phyloP scores from a whole-genome alignment of 2,888 invertebrate genomes.

The Helicoverpa assulta region DNA sequence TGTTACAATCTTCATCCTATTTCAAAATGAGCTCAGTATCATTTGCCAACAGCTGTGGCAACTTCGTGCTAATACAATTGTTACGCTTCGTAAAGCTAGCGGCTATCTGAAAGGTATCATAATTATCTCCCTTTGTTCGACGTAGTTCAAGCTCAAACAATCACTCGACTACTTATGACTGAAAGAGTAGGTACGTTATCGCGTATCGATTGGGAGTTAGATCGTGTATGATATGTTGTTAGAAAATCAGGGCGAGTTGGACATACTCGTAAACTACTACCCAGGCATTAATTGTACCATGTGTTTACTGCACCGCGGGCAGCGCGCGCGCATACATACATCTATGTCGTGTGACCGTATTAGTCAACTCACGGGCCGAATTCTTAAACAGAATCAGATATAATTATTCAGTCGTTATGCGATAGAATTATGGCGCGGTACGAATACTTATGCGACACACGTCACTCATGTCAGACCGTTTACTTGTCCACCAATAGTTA shows the following conservation, averaged over 20 bases:
- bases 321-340: constrained; percentile 51
- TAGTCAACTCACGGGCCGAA: constrained; percentile 59
- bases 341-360: constrained; percentile 61
- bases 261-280: constrained; percentile 22
- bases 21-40: constrained; percentile 45
- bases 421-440: constrained; percentile 61
- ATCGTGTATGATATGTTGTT: constrained; percentile 47
- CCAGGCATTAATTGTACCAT: too few relatives aligned
- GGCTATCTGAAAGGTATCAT: constrained; percentile 8
- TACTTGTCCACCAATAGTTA: constrained; percentile 33
- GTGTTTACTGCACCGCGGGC: constrained; percentile 32
- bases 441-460: constrained; percentile 59
- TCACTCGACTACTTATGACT: not conserved
- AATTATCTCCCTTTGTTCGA: constrained; percentile 3
- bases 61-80: constrained; percentile 22
- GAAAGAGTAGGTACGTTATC: constrained; percentile 6
- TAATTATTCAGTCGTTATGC: constrained; percentile 61
- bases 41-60: constrained; percentile 40
- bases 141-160: constrained; percentile 25
- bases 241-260: constrained; percentile 49
- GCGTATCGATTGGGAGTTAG: constrained; percentile 20
- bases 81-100: constrained; percentile 32
- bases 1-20: constrained; percentile 40
- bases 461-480: constrained; percentile 49
- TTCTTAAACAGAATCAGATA: constrained; percentile 65